Conservation (phyloP, 2,888 invertebrate genomes). For the Autographa gamma region DNA sequence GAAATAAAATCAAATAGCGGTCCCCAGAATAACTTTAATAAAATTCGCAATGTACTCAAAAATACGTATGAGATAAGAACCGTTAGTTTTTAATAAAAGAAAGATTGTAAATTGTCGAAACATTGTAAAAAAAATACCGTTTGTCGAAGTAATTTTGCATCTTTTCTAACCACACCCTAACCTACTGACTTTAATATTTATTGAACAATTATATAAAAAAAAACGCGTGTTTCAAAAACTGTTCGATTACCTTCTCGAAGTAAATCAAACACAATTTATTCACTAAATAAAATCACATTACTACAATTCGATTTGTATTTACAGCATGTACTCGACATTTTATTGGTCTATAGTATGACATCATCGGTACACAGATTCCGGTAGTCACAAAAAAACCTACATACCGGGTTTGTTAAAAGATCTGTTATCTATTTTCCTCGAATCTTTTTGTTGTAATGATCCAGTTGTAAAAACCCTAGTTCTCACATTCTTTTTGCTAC, state of each 20-base stretch:
- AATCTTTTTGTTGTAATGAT: background rate
- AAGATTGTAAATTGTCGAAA: background rate
- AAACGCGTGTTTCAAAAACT: no score
- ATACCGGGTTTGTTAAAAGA: constrained; percentile 4
- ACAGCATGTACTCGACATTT: background rate
- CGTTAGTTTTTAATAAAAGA: constrained; percentile 4
- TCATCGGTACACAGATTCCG: background rate
- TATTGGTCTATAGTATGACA: background rate
- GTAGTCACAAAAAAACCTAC: constrained; percentile 1
- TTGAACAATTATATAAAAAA: no score
- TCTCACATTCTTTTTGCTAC: no score
- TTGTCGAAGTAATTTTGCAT: background rate
- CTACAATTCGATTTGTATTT: background rate
- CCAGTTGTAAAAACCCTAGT: background rate
- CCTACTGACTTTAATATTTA: background rate
- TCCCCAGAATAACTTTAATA: background rate
- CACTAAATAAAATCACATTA: background rate
- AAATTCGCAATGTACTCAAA: background rate
- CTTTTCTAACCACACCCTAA: background rate
- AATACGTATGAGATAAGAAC: background rate
- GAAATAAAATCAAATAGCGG: background rate
- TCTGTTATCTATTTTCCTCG: background rate
- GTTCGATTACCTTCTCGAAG: no score
- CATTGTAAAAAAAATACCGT: background rate
- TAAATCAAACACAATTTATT: background rate